Percentiles rank a stretch among this genome's conserved stretches.
Evolutionary conservation across 2,888 invertebrate genomes (phyloP).

Genomic region (Tribolium freemani): DNA sequence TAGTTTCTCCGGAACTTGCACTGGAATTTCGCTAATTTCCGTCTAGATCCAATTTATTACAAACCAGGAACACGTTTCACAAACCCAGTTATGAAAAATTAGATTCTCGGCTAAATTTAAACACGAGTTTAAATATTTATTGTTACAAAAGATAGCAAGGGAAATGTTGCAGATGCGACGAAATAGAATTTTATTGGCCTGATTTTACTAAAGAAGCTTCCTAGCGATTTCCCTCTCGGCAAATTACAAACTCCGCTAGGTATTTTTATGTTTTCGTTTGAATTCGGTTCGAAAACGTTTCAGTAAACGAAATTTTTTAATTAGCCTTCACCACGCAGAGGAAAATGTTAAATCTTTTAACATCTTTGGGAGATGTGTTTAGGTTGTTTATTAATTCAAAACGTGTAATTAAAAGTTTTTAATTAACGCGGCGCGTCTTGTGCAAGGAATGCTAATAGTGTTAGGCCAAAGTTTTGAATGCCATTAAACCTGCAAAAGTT

Average conservation of each 20-base stretch:
- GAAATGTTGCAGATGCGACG: neutral
- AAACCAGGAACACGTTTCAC: conserved; percentile 30
- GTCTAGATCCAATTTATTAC: conserved; percentile 15
- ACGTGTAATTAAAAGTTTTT: conserved; percentile 40
- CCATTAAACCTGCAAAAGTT: conserved; percentile 12
- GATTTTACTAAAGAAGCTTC: neutral
- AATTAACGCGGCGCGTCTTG: conserved; percentile 28
- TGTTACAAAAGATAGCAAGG: neutral
- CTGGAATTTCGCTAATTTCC: conserved; percentile 18
- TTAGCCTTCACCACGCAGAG: neutral
- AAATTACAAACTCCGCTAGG: neutral
- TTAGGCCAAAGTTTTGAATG: conserved; percentile 9
- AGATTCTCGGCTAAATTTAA: conserved; percentile 10
- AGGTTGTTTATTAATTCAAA: conserved; percentile 28
- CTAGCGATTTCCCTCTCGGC: conserved; percentile 7
- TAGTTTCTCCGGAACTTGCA: neutral
- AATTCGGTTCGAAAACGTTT: neutral
- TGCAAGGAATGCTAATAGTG: conserved; percentile 36
- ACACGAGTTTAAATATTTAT: conserved; percentile 19
- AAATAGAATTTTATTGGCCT: neutral
- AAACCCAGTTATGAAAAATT: conserved; percentile 21
- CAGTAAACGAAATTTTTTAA: neutral
- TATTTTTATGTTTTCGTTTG: neutral
- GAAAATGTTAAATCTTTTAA: neutral
- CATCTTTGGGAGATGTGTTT: neutral